Conservation (phyloP, 2,797 vertebrate genomes). For the Acrocephalus scirpaceus region DNA sequence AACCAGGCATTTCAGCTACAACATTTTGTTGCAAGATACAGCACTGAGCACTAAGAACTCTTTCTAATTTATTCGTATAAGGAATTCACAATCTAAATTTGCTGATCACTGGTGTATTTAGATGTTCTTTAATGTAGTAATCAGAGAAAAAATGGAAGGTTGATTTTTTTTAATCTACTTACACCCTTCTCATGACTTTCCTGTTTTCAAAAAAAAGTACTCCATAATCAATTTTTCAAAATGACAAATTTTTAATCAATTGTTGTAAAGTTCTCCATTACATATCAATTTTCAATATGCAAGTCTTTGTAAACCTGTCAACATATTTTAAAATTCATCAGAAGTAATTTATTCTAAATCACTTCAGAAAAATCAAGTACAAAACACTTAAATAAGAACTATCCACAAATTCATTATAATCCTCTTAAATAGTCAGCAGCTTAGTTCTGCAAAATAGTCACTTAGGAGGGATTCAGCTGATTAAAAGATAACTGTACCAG, state of each 20-base stretch:
- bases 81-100: not conserved
- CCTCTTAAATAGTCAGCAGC: not conserved
- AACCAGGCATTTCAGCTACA: not conserved
- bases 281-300: not conserved
- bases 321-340: not conserved
- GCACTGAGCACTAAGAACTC: not conserved
- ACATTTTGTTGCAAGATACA: not conserved
- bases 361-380: not conserved
- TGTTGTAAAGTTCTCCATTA: not conserved
- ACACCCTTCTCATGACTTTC: not conserved
- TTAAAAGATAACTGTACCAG: not conserved
- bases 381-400: not conserved
- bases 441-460: not conserved
- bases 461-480: not conserved
- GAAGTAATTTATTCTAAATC: not conserved
- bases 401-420: not conserved
- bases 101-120: not conserved
- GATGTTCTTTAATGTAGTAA: not conserved
- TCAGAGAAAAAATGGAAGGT: not conserved
- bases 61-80: not conserved
- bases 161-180: not conserved
- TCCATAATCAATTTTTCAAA: not conserved
- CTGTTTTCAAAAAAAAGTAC: not conserved
- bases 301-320: not conserved
- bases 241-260: not conserved